Conservation (phyloP, 2,888 invertebrate species). For the Brachylomia viminalis region DNA sequence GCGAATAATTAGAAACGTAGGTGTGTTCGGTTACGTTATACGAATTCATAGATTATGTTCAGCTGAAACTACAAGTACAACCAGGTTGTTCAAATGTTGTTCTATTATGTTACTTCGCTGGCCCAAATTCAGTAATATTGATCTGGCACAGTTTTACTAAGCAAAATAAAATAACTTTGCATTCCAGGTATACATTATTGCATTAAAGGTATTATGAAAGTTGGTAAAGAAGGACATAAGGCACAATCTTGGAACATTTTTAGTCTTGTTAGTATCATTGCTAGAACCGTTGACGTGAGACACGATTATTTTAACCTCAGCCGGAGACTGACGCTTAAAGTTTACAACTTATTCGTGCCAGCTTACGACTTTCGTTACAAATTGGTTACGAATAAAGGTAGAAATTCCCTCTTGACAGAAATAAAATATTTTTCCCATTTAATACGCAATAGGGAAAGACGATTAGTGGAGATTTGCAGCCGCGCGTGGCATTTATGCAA, state of each 20-base stretch:
- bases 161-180: background rate
- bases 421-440: constrained; percentile 53
- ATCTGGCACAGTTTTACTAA: background rate
- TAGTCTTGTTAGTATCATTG: background rate
- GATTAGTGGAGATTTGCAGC: constrained; percentile 70
- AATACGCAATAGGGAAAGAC: constrained; percentile 73
- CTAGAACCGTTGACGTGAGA: constrained; percentile 20
- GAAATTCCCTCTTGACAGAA: constrained; percentile 44
- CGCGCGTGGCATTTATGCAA: constrained; percentile 67
- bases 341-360: constrained; percentile 52
- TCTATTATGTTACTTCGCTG: background rate
- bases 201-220: background rate
- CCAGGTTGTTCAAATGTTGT: constrained; percentile 24
- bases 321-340: constrained; percentile 33
- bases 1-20: constrained; percentile 36
- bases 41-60: too few relatives aligned
- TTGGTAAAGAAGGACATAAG: background rate
- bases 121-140: constrained; percentile 6
- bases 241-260: constrained; percentile 16
- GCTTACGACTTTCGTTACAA: constrained; percentile 33
- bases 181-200: background rate
- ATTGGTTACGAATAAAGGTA: constrained; percentile 32
- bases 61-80: constrained; percentile 28
- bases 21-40: background rate
- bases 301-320: constrained; percentile 35